Evolutionary conservation across 2,797 vertebrate species (phyloP).

Genomic region (Benthosema pterotum): DNA sequence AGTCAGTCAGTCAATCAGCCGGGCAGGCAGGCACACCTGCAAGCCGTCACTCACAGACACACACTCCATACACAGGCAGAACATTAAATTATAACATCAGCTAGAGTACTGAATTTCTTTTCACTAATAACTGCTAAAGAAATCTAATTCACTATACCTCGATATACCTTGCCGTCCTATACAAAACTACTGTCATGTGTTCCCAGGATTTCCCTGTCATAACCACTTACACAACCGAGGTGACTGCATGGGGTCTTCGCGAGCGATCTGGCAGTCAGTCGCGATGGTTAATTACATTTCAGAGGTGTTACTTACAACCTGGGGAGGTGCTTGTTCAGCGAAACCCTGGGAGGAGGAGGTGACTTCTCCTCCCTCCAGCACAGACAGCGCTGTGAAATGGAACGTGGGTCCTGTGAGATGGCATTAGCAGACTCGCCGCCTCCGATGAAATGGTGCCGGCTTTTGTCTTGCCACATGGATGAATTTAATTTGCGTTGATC

Average conservation of each 20-base stretch:
- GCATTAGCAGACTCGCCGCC: constrained; percentile 49
- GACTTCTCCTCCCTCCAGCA: constrained; percentile 59
- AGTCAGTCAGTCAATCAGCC: too few species aligned
- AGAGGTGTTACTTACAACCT: constrained; percentile 57
- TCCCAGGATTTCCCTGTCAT: constrained; percentile 10
- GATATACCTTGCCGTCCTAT: too few species aligned
- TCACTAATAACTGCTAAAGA: too few species aligned
- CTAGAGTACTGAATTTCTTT: too few species aligned
- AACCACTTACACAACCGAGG: constrained; percentile 7
- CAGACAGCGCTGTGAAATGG: constrained; percentile 43
- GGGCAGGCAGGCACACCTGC: too few species aligned
- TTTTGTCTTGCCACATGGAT: constrained; percentile 71
- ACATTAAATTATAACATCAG: not conserved
- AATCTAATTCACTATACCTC: too few species aligned
- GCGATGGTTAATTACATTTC: constrained; percentile 68
- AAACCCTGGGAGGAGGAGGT: constrained; percentile 48
- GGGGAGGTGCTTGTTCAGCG: constrained; percentile 54
- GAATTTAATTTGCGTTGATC: constrained; percentile 68
- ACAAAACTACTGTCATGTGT: too few species aligned
- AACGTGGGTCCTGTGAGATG: constrained; percentile 60
- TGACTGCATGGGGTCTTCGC: constrained; percentile 39
- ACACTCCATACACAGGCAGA: too few species aligned
- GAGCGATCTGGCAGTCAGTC: constrained; percentile 45
- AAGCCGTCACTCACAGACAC: not conserved
- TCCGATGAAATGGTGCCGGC: constrained; percentile 68